Percentiles rank a stretch among this genome's conserved stretches.
phyloP scores from a whole-genome alignment of 2,113 vertebrate species.

The Myrmecophaga tridactyla region DNA sequence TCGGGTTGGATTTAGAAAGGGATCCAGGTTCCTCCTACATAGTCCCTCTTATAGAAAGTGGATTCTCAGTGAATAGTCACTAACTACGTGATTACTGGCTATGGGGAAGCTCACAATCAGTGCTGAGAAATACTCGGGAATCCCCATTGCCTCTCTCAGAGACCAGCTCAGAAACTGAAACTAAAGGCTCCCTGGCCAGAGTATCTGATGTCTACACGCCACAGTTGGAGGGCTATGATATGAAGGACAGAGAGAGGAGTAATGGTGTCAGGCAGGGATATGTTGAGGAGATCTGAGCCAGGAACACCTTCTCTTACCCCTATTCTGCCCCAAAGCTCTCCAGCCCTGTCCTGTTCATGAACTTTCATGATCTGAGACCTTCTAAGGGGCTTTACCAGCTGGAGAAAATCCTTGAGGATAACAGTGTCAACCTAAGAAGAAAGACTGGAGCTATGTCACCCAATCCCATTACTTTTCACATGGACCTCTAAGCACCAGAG shows the following conservation, averaged over 20 bases:
- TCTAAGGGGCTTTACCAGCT: background rate
- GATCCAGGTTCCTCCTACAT: background rate
- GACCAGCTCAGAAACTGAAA: slow-evolving; percentile 39
- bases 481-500: background rate
- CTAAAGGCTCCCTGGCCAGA: background rate
- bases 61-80: background rate
- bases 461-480: background rate
- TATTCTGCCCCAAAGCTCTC: background rate
- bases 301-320: background rate
- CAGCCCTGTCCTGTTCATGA: background rate
- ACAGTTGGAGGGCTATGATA: background rate
- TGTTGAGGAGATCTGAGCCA: background rate
- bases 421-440: background rate
- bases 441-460: background rate
- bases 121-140: slow-evolving; percentile 16
- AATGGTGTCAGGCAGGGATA: background rate
- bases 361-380: background rate
- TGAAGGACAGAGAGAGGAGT: background rate
- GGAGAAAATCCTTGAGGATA: background rate
- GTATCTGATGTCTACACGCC: background rate
- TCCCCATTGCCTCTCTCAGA: background rate
- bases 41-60: background rate
- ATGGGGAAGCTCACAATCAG: background rate
- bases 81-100: background rate
- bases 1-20: background rate